These are phyloP conservation scores for Agapornis roseicollis DNA, from an alignment of 2,113 vertebrate genomes.

Conservation along the genomic window DNA sequence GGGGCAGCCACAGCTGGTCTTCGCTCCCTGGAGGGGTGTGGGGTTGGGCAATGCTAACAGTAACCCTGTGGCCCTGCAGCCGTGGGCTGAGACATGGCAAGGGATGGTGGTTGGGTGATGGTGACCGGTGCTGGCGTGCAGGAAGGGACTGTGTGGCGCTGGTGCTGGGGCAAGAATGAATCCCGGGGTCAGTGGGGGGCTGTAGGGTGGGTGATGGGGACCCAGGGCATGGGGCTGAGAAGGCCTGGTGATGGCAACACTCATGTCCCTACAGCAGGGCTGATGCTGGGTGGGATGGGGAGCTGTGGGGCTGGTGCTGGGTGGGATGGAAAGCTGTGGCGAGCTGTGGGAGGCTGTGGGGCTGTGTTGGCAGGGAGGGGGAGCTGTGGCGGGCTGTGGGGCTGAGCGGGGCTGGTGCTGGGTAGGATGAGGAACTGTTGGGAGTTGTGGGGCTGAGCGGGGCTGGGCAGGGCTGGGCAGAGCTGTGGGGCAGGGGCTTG, in stretches of 20 bases:
- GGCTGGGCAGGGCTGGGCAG: no score
- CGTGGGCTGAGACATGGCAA: background rate
- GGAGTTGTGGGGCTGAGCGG: background rate
- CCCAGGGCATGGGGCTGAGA: background rate
- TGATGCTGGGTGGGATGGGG: background rate
- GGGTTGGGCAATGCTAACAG: background rate
- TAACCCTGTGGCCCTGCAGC: background rate
- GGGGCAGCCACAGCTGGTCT: background rate
- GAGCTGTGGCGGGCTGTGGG: background rate
- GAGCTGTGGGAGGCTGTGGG: background rate
- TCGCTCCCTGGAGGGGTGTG: rapidly evolving
- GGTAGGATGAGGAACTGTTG: background rate
- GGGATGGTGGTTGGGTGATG: rapidly evolving
- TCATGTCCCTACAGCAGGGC: rapidly evolving
- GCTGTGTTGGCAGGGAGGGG: background rate
- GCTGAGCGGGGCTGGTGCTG: background rate
- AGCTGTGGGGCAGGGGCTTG: background rate
- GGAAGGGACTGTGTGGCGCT: rapidly evolving
- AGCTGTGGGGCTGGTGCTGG: background rate
- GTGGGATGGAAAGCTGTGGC: background rate
- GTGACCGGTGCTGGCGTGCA: rapidly evolving
- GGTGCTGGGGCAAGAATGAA: rapidly evolving
- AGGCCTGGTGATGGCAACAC: background rate
- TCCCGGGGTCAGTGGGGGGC: rapidly evolving
- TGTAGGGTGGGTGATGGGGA: background rate